phyloP scores from a whole-genome alignment of 2,888 invertebrate genomes.

The Trichogramma evanescens region DNA sequence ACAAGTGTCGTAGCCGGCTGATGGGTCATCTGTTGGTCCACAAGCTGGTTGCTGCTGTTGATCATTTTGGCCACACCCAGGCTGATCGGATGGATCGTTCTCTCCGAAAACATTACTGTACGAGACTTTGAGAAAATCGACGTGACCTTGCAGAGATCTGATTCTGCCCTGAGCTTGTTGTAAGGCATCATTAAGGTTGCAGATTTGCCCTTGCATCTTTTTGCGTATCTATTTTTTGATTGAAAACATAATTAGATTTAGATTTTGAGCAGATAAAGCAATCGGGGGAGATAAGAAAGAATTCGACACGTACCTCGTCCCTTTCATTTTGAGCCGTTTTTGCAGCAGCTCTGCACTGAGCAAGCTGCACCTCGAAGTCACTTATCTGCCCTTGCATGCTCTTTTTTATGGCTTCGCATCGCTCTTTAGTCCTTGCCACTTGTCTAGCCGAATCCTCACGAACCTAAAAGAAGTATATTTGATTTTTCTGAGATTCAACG shows the following conservation, averaged over 20 bases:
- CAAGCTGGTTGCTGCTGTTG: no score
- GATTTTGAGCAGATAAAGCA: no score
- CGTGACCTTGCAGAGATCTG: conserved; percentile 58
- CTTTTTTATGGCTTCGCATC: conserved; percentile 57
- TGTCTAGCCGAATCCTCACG: conserved; percentile 64
- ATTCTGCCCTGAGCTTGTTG: conserved; percentile 61
- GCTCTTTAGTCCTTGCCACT: conserved; percentile 58
- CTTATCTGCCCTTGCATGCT: conserved; percentile 62
- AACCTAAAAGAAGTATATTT: conserved; percentile 39
- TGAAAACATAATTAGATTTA: background rate
- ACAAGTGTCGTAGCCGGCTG: conserved; percentile 39
- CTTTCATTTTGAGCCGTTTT: conserved; percentile 61
- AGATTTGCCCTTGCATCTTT: conserved; percentile 63
- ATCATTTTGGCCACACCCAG: no score
- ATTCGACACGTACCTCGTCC: conserved; percentile 50
- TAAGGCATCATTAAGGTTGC: conserved; percentile 61
- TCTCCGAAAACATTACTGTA: conserved; percentile 40
- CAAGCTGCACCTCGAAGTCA: conserved; percentile 62
- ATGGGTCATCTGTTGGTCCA: conserved; percentile 22
- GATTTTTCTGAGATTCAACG: background rate
- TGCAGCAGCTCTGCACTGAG: conserved; percentile 58
- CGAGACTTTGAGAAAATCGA: conserved; percentile 54
- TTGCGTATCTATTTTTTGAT: conserved; percentile 54
- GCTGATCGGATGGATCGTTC: no score
- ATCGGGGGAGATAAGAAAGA: background rate